Conservation (phyloP, 1,140 invertebrate genomes). For the Eufriesea mexicana region DNA sequence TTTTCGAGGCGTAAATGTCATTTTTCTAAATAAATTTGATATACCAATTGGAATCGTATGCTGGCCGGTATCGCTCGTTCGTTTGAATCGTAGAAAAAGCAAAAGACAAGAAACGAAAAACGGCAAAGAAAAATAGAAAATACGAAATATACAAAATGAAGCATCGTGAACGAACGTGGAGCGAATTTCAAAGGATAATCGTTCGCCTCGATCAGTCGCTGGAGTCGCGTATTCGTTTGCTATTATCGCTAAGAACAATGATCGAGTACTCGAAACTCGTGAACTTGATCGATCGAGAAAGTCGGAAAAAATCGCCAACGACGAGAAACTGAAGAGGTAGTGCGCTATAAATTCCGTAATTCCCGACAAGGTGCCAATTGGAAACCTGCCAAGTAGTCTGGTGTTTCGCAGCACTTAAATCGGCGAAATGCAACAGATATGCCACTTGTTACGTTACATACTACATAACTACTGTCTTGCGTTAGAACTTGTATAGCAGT, state of each 20-base stretch:
- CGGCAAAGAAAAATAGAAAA: neutral
- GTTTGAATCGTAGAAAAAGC: neutral
- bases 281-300: neutral
- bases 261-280: neutral
- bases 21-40: neutral
- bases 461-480: constrained; percentile 41
- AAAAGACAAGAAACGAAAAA: neutral
- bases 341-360: constrained; percentile 60
- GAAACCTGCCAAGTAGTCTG: constrained; percentile 69
- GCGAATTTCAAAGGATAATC: neutral
- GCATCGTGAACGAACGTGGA: too few species aligned
- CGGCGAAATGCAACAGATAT: constrained; percentile 72
- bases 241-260: neutral
- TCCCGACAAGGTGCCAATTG: constrained; percentile 70
- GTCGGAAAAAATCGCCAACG: constrained; percentile 29
- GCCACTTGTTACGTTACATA: constrained; percentile 74
- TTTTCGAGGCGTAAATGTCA: neutral
- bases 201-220: neutral
- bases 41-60: neutral
- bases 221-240: too few species aligned
- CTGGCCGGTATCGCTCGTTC: too few species aligned
- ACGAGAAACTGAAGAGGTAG: constrained; percentile 26
- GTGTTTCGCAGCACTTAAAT: constrained; percentile 70
- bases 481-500: neutral
- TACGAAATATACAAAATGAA: neutral